Conservation (phyloP, 2,113 vertebrate genomes). For the Apteryx mantelli region DNA sequence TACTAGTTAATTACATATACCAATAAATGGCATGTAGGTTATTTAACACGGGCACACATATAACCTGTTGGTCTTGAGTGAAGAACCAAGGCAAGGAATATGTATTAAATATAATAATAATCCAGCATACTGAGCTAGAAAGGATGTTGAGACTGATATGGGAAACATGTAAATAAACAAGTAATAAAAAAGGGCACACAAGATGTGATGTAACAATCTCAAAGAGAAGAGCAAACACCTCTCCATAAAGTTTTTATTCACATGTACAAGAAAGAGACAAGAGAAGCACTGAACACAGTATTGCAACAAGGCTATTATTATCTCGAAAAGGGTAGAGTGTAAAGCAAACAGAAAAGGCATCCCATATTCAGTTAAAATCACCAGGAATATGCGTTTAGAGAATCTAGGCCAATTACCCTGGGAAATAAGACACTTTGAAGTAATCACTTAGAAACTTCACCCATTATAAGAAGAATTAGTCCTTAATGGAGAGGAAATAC, state of each 20-base stretch:
- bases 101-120: neutral
- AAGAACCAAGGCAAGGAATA: neutral
- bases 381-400: neutral
- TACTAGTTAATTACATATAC: neutral
- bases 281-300: neutral
- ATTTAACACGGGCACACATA: constrained; percentile 7
- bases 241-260: neutral
- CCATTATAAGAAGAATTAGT: neutral
- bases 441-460: neutral
- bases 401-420: neutral
- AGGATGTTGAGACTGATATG: neutral
- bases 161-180: neutral
- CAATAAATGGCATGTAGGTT: neutral
- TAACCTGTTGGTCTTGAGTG: neutral
- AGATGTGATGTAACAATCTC: neutral
- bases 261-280: neutral
- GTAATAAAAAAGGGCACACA: neutral
- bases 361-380: neutral
- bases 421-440: neutral
- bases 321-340: neutral
- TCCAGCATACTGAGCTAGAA: neutral
- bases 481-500: neutral
- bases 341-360: neutral
- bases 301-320: neutral
- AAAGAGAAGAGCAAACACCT: neutral